Evolutionary conservation across 2,113 vertebrate species (phyloP), one percentile per base, ranked within the genome.

Genomic region (Grantiella picta): DNA sequence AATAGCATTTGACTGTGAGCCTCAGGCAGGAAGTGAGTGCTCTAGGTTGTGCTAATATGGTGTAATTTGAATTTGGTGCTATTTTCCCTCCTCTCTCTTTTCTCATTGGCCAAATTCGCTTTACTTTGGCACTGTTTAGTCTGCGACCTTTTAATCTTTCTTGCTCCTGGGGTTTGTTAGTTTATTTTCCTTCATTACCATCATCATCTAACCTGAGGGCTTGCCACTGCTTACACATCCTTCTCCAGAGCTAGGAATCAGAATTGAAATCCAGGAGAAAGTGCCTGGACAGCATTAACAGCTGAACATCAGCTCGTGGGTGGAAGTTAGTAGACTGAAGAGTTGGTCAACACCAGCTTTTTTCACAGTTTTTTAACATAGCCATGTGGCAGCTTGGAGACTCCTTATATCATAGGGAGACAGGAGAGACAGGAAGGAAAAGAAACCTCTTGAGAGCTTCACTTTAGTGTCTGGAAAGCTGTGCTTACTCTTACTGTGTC

Each of bases 371-470:
- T 82, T 81, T 63, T 10, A 52, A 29, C 9, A 13, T 1, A 9
- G 21, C 35, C 38, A 27, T 9, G 7, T 45, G 29, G 45, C 15
- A 77, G 42, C 29, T 45, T 65, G 45, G 56, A 84, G 15, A 81
- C 6, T 5, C 4, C 18, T 73, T 1, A 0, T 56, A n/a, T 52
- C 36, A 35, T 47, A 52, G 24, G 35, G 42, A 65, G 20, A 28
- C 14, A 25, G 11, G 23, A 69, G 15, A 71, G 38, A 61, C 36
- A 31, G 66, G 20, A 59, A 61, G 11, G 33, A 69, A 52, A n/a
- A 86, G 36, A 45, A 35, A 11, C 36, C 23, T 50, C 42, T 66
- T 60, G 42, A 45, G 89, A 72, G 15, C 54, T 83, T 60, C 44
- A 25, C 49, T 81, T 61, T 1, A n/a, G 12, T 38, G 23, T 21